Conservation (phyloP, 1,140 invertebrate genomes). For the Caligus rogercresseyi region DNA sequence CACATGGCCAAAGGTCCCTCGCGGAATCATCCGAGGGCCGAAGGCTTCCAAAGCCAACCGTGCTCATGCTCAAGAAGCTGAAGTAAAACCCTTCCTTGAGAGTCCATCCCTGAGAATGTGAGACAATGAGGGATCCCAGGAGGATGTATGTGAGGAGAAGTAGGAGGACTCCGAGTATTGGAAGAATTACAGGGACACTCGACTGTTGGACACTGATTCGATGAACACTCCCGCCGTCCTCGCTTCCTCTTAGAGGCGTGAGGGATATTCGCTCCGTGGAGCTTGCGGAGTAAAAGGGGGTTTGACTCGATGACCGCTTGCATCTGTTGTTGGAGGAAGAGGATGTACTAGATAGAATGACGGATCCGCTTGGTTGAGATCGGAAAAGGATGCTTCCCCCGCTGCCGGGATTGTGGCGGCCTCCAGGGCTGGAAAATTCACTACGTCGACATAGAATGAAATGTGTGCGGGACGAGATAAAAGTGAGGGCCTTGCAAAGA, state of each 20-base stretch:
- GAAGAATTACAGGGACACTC: neutral
- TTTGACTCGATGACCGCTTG: neutral
- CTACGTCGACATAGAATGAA: neutral
- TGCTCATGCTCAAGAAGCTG: neutral
- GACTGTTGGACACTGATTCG: neutral
- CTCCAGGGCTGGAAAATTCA: neutral
- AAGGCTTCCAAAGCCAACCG: constrained; percentile 6
- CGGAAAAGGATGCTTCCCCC: neutral
- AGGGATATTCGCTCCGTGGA: constrained; percentile 1
- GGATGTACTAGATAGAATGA: neutral
- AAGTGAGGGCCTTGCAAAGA: neutral
- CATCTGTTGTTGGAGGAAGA: neutral
- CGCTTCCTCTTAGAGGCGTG: neutral
- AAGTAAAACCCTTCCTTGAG: constrained; percentile 2
- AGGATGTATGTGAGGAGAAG: neutral
- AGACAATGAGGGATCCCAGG: neutral
- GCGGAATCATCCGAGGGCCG: neutral
- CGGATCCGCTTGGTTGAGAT: neutral
- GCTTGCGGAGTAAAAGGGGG: neutral
- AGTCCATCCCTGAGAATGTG: neutral
- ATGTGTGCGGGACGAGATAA: neutral
- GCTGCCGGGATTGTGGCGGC: neutral
- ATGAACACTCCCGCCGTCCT: neutral
- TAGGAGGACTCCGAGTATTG: neutral
- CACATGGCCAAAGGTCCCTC: constrained; percentile 2